A percentile compares a stretch with the other conserved stretches of the same genome.
phyloP scores from a whole-genome alignment of 1,140 invertebrate genomes.

The Cydia fagiglandana region DNA sequence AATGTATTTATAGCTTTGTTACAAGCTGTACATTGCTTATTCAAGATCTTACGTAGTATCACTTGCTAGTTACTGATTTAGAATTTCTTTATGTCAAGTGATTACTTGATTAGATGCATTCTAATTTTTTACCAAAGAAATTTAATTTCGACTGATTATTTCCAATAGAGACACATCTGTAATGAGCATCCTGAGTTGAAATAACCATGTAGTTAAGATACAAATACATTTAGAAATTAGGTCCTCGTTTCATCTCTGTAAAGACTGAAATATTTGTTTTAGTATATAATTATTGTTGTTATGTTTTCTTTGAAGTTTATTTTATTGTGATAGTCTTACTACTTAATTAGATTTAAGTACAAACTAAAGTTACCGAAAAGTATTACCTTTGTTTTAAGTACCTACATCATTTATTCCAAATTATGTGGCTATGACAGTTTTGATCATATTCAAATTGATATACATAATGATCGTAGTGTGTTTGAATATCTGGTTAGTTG shows the following conservation, averaged over 20 bases:
- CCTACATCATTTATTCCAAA: slow-evolving; percentile 54
- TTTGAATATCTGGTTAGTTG: slow-evolving; percentile 8
- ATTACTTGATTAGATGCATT: neutral
- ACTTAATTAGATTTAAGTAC: slow-evolving; percentile 51
- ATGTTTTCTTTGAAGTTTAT: slow-evolving; percentile 67
- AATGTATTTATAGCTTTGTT: slow-evolving; percentile 13
- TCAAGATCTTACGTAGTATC: slow-evolving; percentile 23
- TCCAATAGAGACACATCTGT: neutral
- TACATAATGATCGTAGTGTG: slow-evolving; percentile 46
- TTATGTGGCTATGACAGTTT: slow-evolving; percentile 57
- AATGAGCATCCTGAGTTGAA: neutral
- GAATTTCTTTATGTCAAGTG: slow-evolving; percentile 4
- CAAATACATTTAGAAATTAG: slow-evolving; percentile 24
- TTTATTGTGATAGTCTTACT: slow-evolving; percentile 71
- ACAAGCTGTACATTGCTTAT: slow-evolving; percentile 14
- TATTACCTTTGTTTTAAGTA: slow-evolving; percentile 65
- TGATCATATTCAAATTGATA: slow-evolving; percentile 50
- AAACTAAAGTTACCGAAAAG: slow-evolving; percentile 77
- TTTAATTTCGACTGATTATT: slow-evolving; percentile 51
- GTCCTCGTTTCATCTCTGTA: slow-evolving; percentile 53
- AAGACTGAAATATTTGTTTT: slow-evolving; percentile 72
- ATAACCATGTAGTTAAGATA: neutral
- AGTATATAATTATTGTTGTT: slow-evolving; percentile 60
- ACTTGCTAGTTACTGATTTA: slow-evolving; percentile 3
- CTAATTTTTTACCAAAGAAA: slow-evolving; percentile 51